phyloP scores from a whole-genome alignment of 30 jellyfish, hydroid and myxozoan genomes.

The Aurelia coerulea region DNA sequence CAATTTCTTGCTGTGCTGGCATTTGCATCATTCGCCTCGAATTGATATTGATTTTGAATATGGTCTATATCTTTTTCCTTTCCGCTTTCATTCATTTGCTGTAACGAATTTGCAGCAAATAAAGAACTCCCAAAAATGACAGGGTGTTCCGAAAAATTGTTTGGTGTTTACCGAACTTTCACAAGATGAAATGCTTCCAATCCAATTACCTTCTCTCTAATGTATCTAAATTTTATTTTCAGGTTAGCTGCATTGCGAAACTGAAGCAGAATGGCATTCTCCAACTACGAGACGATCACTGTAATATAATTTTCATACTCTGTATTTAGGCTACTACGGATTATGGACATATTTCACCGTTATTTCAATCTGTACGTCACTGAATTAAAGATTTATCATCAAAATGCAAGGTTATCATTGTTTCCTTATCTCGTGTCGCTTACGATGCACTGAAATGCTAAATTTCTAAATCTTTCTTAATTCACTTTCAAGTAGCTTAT shows the following conservation, averaged over 20 bases:
- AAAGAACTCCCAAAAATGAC: neutral
- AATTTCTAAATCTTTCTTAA: too few species aligned
- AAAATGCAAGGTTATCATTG: too few species aligned
- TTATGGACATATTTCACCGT: too few species aligned
- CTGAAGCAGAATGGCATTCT: neutral
- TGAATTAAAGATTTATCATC: too few species aligned
- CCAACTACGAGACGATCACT: neutral
- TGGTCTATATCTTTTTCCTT: neutral
- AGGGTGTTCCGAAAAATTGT: neutral
- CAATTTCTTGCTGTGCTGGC: too few species aligned
- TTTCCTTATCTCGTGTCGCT: too few species aligned
- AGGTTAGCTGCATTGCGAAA: constrained; percentile 67
- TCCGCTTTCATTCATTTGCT: neutral
- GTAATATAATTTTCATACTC: neutral
- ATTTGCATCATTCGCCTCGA: too few species aligned
- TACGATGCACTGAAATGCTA: too few species aligned
- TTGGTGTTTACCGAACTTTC: neutral
- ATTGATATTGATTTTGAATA: too few species aligned
- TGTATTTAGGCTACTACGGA: too few species aligned
- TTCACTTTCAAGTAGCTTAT: too few species aligned
- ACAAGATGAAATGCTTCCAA: neutral
- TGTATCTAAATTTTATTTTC: neutral
- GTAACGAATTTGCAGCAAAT: neutral
- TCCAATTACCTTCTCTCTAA: neutral
- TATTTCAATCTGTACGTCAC: too few species aligned